A percentile compares a stretch with the other conserved stretches of the same genome.
phyloP scores from a whole-genome alignment of 35 echinoderm and acorn worm species.

The Apostichopus californicus region DNA sequence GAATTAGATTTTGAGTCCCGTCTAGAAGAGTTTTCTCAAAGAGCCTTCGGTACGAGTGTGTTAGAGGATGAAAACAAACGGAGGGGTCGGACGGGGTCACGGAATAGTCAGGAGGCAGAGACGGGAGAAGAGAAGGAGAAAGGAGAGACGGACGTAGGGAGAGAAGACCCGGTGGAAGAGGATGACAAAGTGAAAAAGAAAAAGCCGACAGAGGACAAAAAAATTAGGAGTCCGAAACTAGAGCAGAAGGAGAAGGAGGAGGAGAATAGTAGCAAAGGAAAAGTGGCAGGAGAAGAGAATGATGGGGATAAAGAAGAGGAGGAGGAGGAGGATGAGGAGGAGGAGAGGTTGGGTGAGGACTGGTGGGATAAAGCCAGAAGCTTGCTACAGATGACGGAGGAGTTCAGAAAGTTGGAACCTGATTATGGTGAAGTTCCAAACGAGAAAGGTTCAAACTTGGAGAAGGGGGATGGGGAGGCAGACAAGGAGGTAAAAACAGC shows the following conservation, averaged over 20 bases:
- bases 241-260: background rate
- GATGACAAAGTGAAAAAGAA: background rate
- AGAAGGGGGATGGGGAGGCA: background rate
- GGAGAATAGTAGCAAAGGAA: slow-evolving; percentile 1
- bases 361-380: slow-evolving; percentile 50
- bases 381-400: slow-evolving; percentile 50
- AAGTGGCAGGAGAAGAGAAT: slow-evolving; percentile 35
- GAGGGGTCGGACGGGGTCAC: background rate
- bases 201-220: background rate
- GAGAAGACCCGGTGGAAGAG: background rate
- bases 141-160: background rate
- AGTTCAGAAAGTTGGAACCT: slow-evolving; percentile 40
- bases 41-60: slow-evolving; percentile 45
- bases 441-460: background rate
- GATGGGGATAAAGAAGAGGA: slow-evolving; percentile 10
- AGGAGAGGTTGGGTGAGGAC: slow-evolving; percentile 41
- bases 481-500: background rate
- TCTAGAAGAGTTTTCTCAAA: slow-evolving; percentile 51
- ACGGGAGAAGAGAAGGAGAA: background rate
- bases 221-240: background rate
- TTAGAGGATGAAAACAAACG: slow-evolving; percentile 27
- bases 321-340: slow-evolving; percentile 23
- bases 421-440: slow-evolving; percentile 10
- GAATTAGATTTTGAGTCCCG: slow-evolving; percentile 50
- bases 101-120: background rate